A percentile compares a stretch with the other conserved stretches of the same genome.
Conservation (phyloP, 1,140 invertebrate genomes). For the Coptotermes formosanus region DNA sequence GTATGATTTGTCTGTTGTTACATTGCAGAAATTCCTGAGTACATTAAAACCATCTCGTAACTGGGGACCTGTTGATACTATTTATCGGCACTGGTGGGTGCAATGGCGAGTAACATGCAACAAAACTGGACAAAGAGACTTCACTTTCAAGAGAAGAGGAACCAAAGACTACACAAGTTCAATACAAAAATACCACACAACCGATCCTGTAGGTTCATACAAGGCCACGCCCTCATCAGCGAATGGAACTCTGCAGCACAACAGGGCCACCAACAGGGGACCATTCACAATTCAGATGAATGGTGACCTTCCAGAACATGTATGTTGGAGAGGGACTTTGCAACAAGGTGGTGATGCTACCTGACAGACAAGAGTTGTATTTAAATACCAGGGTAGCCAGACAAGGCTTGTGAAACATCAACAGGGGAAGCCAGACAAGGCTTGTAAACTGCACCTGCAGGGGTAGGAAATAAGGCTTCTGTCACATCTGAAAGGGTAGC, state of each 20-base stretch:
- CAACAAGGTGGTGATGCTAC: not conserved
- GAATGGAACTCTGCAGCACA: not conserved
- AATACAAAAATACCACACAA: slow-evolving; percentile 39
- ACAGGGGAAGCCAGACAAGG: too few species aligned
- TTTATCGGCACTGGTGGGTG: slow-evolving; percentile 42
- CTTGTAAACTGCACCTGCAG: too few species aligned
- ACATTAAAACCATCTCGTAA: slow-evolving; percentile 57
- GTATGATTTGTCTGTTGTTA: slow-evolving; percentile 23
- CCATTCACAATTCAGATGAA: slow-evolving; percentile 24
- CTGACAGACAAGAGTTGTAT: not conserved
- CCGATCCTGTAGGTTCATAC: not conserved
- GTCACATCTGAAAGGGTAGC: too few species aligned
- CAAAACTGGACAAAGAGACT: slow-evolving; percentile 53
- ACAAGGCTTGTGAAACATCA: too few species aligned
- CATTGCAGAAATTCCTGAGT: slow-evolving; percentile 55
- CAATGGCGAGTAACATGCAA: slow-evolving; percentile 36
- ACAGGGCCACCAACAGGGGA: not conserved
- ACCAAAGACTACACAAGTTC: slow-evolving; percentile 61
- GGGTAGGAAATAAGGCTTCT: too few species aligned
- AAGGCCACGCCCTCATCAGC: not conserved
- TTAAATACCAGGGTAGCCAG: too few species aligned
- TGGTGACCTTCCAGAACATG: slow-evolving; percentile 17
- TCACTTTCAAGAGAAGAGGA: slow-evolving; percentile 57
- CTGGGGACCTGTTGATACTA: slow-evolving; percentile 62
- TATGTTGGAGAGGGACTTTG: slow-evolving; percentile 25